Percentiles rank a stretch among this genome's conserved stretches.
Evolutionary conservation across 2,797 vertebrate genomes (phyloP).

Genomic region (Gymnodraco acuticeps): DNA sequence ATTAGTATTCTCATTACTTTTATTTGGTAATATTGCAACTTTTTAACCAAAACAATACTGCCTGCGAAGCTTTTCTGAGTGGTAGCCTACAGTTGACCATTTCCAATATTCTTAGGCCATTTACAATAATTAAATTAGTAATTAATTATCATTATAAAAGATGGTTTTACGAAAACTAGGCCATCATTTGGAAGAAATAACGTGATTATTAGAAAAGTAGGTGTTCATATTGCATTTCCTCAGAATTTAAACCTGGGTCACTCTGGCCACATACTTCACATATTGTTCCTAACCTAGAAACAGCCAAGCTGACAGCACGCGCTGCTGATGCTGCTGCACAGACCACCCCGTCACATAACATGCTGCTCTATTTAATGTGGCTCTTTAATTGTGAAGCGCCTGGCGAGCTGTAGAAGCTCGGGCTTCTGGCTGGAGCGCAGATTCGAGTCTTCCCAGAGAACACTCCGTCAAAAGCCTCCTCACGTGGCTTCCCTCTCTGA

Average conservation of each 20-base stretch:
- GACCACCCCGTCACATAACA: conserved; percentile 42
- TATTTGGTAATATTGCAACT: too few species aligned
- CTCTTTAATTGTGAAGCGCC: conserved; percentile 59
- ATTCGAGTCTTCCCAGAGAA: conserved; percentile 62
- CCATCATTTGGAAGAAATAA: not conserved
- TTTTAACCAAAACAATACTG: too few species aligned
- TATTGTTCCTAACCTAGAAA: not conserved
- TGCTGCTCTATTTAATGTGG: conserved; percentile 62
- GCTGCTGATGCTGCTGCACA: conserved; percentile 28
- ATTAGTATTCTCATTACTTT: too few species aligned
- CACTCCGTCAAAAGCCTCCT: conserved; percentile 69
- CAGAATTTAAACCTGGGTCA: not conserved
- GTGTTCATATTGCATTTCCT: not conserved
- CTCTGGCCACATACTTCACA: not conserved
- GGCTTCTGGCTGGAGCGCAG: conserved; percentile 50
- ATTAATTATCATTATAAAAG: not conserved
- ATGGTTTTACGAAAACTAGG: not conserved
- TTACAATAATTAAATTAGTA: too few species aligned
- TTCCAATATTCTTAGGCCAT: not conserved
- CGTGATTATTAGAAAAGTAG: not conserved
- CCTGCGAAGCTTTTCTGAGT: conserved; percentile 19
- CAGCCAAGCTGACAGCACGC: conserved; percentile 23
- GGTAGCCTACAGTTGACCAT: not conserved
- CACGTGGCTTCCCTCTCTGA: conserved; percentile 81
- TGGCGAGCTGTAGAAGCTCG: conserved; percentile 34